Conservation (phyloP, 2,113 vertebrate genomes). For the Oreochromis aureus region DNA sequence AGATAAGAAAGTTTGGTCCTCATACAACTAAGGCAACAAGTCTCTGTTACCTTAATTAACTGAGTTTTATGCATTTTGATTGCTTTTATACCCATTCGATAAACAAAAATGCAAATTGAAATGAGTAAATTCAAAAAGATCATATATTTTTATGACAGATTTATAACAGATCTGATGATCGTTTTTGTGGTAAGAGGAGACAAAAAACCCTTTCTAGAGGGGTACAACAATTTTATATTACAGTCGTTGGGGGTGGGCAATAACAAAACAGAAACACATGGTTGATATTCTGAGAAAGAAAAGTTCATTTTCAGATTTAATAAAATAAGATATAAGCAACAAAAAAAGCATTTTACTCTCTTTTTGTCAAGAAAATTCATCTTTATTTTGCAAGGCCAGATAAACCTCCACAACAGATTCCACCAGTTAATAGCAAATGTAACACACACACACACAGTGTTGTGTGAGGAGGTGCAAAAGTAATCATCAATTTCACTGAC, state of each 20-base stretch:
- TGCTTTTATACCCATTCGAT: background rate
- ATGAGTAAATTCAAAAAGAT: background rate
- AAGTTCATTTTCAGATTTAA: background rate
- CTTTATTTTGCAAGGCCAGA: background rate
- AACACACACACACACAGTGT: background rate
- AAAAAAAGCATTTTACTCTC: background rate
- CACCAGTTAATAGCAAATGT: background rate
- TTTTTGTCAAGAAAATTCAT: background rate
- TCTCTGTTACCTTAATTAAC: background rate
- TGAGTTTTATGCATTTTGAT: background rate
- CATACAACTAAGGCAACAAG: background rate
- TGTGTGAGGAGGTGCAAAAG: background rate
- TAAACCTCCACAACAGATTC: background rate
- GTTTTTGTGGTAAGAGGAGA: background rate
- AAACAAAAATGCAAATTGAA: background rate
- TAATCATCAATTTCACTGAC: background rate
- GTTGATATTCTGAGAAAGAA: background rate
- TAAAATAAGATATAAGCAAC: background rate
- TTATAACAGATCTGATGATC: background rate
- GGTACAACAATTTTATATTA: background rate
- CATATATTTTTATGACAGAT: background rate
- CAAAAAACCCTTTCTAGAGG: background rate
- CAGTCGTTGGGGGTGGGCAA: background rate
- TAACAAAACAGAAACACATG: background rate
- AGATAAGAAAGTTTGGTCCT: background rate